Base-by-base conservation (phyloP, 2,888 invertebrate species). In the Monopis laevigella region DNA sequence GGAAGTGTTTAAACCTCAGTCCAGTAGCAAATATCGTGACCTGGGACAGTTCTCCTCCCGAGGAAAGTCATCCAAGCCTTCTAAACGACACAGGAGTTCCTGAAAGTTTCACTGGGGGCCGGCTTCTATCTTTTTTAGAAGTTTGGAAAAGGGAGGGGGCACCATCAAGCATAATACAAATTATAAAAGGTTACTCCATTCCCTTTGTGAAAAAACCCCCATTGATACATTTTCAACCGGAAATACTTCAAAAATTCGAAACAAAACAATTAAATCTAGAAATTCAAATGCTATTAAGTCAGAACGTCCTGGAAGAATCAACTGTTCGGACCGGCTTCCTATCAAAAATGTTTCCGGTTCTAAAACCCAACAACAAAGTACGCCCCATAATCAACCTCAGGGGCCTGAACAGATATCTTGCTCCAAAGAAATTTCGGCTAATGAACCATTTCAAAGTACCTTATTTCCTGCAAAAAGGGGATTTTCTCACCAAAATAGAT, bases 261-360 rank as follows among this genome's bases (percentile, higher is more conserved):
- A 29, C 29, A 29, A 29, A 5, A 3, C n/a, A 36, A 10, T 18
- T 36, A 6, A 11, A 17, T 5, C 18, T 8, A 7, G 17, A 36
- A 19, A 36, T 19, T 13, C n/a, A 11, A 8, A 3, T 12, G 17
- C 19, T 49, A 47, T 8, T 49, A n/a, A 12, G 44, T 4, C 32
- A 28, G n/a, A 11, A 24, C 8, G 29, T 48, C 12, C 30, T 50
- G 4, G 48, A 51, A 24, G 21, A 28, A 30, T 45, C 46, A 2
- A 43, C 45, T 5, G 4, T 13, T 6, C 21, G 26, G 8, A 40
- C 44, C 18, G 47, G 47, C 14, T 47, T 42, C 36, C 42, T 48
- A 1, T 50, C 48, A 3, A 46, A 36, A 2, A 43, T 50, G 21
- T 49, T 50, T 36, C 28, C 46, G 28, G 38, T 48, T 3, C 47